phyloP scores from a whole-genome alignment of 2,113 vertebrate species.

The Acanthisitta chloris region DNA sequence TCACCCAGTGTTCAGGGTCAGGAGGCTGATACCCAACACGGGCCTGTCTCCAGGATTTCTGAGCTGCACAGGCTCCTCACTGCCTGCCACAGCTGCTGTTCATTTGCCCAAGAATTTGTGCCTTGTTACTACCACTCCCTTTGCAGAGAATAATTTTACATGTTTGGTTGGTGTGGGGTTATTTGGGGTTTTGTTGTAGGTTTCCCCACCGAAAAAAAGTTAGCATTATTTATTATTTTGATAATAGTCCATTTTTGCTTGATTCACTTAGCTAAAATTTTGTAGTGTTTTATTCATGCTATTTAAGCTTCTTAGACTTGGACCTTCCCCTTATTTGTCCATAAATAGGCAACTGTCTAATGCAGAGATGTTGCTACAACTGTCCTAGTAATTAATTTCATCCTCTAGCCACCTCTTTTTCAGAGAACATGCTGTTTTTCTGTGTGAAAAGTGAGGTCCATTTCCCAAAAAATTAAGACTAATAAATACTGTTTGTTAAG shows the following conservation, averaged over 20 bases:
- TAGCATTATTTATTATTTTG: not conserved
- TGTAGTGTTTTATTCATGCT: not conserved
- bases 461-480: not conserved
- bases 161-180: not conserved
- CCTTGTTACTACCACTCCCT: not conserved
- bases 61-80: not conserved
- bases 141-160: rapidly evolving
- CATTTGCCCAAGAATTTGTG: not conserved
- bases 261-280: not conserved
- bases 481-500: not conserved
- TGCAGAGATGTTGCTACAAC: not conserved
- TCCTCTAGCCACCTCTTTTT: not conserved
- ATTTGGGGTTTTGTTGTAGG: not conserved
- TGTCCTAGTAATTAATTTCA: not conserved
- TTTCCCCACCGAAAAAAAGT: rapidly evolving
- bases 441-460: not conserved
- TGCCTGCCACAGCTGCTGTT: not conserved
- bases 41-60: not conserved
- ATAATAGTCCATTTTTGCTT: not conserved
- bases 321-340: not conserved
- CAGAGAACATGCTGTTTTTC: not conserved
- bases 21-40: not conserved
- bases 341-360: not conserved
- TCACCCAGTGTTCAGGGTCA: not conserved
- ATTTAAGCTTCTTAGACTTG: not conserved